Conservation (phyloP, 2,113 vertebrate species). For the Python bivittatus region DNA sequence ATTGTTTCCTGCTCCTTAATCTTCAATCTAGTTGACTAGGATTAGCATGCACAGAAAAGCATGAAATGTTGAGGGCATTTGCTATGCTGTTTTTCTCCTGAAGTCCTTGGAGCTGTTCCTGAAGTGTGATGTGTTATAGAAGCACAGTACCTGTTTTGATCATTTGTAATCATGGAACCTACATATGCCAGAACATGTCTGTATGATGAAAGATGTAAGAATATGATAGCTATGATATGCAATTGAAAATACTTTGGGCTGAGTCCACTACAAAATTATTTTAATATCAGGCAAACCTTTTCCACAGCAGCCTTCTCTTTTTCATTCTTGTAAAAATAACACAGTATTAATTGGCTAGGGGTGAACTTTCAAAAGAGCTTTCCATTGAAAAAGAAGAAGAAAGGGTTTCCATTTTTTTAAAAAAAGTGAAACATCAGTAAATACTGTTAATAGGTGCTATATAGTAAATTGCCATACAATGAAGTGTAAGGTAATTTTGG, state of each 20-base stretch:
- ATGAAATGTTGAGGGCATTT: conserved; percentile 47
- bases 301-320: not conserved
- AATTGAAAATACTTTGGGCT: not conserved
- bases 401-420: conserved; percentile 51
- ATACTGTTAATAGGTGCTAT: conserved; percentile 48
- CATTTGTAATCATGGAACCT: conserved; percentile 27
- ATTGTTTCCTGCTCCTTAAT: conserved; percentile 66
- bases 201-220: not conserved
- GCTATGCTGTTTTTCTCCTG: conserved; percentile 38
- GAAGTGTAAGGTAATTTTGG: conserved; percentile 47
- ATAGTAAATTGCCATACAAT: conserved; percentile 47
- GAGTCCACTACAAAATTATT: not conserved
- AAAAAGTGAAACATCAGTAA: not conserved
- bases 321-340: not conserved
- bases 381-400: not conserved
- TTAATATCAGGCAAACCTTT: not conserved
- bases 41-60: conserved; percentile 40
- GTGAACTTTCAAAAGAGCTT: not conserved
- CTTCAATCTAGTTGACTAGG: conserved; percentile 48
- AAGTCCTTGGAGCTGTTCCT: not conserved
- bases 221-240: not conserved
- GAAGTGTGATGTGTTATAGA: conserved; percentile 22
- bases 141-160: conserved; percentile 8
- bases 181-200: not conserved
- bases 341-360: not conserved